Conservation (phyloP, 2,888 invertebrate species). For the Cepaea hortensis region DNA sequence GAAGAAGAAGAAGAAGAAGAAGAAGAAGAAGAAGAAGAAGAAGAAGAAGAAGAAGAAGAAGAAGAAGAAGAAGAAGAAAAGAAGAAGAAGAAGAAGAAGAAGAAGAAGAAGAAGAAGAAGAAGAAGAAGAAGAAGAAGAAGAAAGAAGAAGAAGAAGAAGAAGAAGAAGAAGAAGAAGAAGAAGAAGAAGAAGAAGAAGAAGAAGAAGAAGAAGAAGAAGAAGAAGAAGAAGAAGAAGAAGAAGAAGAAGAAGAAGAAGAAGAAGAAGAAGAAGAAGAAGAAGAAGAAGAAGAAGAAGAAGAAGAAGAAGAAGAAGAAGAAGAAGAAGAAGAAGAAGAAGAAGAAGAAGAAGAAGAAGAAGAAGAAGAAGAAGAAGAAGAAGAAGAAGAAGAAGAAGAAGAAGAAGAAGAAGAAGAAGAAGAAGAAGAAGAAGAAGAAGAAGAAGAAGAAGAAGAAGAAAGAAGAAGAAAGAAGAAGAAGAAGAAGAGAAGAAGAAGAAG, state of each 20-base stretch:
- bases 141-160: conserved; percentile 26
- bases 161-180: conserved; percentile 29
- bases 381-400: neutral
- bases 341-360: neutral
- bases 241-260: conserved; percentile 5
- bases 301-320: conserved; percentile 4
- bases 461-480: neutral
- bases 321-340: conserved; percentile 2
- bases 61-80: too few species aligned
- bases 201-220: conserved; percentile 19
- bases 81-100: too few species aligned
- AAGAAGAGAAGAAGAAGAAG: too few species aligned
- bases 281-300: conserved; percentile 2
- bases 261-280: conserved; percentile 5
- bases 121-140: neutral
- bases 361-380: neutral
- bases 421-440: neutral
- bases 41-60: too few species aligned
- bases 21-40: too few species aligned
- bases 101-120: too few species aligned
- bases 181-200: conserved; percentile 30
- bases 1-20: too few species aligned
- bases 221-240: conserved; percentile 2
- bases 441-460: too few species aligned
- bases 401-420: neutral